Conservation (phyloP, 2,113 vertebrate genomes). For the Istiophorus platypterus region DNA sequence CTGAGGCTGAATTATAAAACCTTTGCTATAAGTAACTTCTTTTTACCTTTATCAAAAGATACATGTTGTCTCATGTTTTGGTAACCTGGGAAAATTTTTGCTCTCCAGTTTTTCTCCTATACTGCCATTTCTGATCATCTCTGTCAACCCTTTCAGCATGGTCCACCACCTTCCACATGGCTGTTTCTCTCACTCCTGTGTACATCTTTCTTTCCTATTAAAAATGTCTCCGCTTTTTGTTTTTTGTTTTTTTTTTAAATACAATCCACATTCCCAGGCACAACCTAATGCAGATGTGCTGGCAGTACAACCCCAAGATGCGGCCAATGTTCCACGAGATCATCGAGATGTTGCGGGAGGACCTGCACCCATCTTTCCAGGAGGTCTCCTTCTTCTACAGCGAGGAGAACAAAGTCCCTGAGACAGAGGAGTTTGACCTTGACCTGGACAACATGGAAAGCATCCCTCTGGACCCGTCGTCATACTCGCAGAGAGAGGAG, state of each 20-base stretch:
- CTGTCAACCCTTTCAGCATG: neutral
- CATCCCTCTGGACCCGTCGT: conserved; percentile 94
- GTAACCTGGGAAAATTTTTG: neutral
- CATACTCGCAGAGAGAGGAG: conserved; percentile 91
- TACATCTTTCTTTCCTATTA: neutral
- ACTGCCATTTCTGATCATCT: too few species aligned
- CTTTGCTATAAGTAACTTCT: neutral
- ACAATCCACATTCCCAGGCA: conserved; percentile 79
- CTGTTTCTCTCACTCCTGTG: neutral
- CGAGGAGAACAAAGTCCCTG: conserved; percentile 95
- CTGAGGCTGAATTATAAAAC: neutral
- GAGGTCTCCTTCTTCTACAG: conserved; percentile 98
- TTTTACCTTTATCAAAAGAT: neutral
- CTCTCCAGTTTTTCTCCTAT: neutral
- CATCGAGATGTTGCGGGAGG: conserved; percentile 95
- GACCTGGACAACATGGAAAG: conserved; percentile 99
- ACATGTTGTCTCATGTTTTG: neutral
- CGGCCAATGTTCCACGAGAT: conserved; percentile 95
- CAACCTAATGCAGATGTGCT: conserved; percentile 97
- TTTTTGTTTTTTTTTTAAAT: neutral
- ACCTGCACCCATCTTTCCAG: conserved; percentile 92
- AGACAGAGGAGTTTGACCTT: conserved; percentile 94
- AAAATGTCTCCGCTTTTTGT: neutral
- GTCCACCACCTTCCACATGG: accelerated
- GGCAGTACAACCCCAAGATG: conserved; percentile 99